phyloP scores from a whole-genome alignment of 2,113 vertebrate species.

The Probosciger aterrimus region DNA sequence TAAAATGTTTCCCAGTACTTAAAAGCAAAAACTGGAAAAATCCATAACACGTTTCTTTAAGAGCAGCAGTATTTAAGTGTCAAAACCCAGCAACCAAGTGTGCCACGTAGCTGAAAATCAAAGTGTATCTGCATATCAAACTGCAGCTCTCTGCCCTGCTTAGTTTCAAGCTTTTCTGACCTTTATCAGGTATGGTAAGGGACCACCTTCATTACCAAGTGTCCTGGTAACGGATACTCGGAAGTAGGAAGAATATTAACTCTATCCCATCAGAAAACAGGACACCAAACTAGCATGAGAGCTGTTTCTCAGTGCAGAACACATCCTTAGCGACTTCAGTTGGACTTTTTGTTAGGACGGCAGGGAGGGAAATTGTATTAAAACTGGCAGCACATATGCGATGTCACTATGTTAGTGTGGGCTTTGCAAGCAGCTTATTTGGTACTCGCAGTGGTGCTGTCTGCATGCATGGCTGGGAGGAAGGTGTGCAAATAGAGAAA shows the following conservation, averaged over 20 bases:
- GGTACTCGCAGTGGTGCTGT: not conserved
- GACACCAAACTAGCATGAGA: not conserved
- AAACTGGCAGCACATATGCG: not conserved
- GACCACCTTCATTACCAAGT: not conserved
- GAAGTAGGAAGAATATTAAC: too few relatives aligned
- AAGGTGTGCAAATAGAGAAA: not conserved
- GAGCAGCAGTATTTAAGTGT: not conserved
- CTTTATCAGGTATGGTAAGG: not conserved
- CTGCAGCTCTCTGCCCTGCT: not conserved
- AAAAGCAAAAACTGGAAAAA: not conserved
- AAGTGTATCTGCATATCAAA: not conserved
- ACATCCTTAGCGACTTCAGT: not conserved
- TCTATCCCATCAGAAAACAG: too few relatives aligned
- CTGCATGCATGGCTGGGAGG: not conserved
- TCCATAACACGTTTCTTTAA: not conserved
- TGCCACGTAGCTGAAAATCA: not conserved
- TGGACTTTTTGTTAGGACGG: not conserved
- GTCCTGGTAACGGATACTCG: too few relatives aligned
- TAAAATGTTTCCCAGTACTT: not conserved
- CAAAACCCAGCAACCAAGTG: not conserved
- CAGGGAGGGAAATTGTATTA: not conserved
- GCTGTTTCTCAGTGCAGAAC: not conserved
- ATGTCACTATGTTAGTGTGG: not conserved
- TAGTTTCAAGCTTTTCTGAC: not conserved
- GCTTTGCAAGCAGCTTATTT: not conserved